Evolutionary conservation across 2,113 vertebrate genomes (phyloP), one percentile per base, ranked within the genome.

Genomic region (Datnioides undecimradiatus): DNA sequence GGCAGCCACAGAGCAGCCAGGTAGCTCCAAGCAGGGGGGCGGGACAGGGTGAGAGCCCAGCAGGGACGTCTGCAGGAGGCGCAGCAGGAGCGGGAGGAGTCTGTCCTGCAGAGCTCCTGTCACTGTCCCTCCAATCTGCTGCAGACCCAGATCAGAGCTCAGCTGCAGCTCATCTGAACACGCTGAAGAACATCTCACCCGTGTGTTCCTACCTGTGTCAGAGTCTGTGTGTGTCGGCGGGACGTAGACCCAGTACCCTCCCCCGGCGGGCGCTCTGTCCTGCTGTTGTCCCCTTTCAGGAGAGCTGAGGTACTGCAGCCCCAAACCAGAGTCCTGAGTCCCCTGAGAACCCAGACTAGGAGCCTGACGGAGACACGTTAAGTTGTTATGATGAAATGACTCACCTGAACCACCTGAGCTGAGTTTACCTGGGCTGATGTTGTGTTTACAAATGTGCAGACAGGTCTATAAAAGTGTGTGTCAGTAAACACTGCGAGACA

Each of bases 281-380:
- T 90, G 73, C 23, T 34, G 46, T 8, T 21, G 73, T 14, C 69
- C 82, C 80, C 88, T 92, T 10, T 81, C 80, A 25, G 92, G 94
- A 8, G 94, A 90, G 21, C 94, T 86, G 71, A 92, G 88, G 52
- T 90, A 94, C 31, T 90, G 95, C 16, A 96, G 91, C 67, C 93
- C 94, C 14, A 98, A 75, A 6, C 96, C 97, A 46, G 97, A 98
- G 88, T 98, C 97, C 60, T 93, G 96, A 13, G 97, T 96, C 80
- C 94, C 95, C 38, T 81, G 93, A 73, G 97, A 97, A 68, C 88
- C 95, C 13, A 95, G 91, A 91, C 95, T 96, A 19, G 94, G 94
- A 79, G 82, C 90, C 97, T 97, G 77, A 71, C 2, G 55, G 34
- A 68, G 40, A 40, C 1, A 17, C 4, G 4, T 36, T 36, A 38